phyloP scores from a whole-genome alignment of 2,888 invertebrate species.

The Leucophenga maculata region DNA sequence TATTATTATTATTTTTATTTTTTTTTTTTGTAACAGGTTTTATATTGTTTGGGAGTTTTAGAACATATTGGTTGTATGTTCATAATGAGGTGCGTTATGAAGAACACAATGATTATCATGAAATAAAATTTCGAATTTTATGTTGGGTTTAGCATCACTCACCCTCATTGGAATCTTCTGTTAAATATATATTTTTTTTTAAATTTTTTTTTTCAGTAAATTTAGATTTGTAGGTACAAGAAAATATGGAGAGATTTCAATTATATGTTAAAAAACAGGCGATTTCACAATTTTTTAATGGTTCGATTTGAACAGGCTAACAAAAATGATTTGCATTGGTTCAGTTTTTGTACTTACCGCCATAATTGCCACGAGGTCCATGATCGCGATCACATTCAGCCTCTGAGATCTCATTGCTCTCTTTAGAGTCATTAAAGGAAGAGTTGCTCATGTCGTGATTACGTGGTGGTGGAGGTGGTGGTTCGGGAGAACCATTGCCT shows the following conservation, averaged over 20 bases:
- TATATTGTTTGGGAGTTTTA: neutral
- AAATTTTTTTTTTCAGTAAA: constrained; percentile 32
- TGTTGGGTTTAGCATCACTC: constrained; percentile 59
- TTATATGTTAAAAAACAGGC: constrained; percentile 46
- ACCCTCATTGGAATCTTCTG: constrained; percentile 72
- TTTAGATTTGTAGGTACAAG: constrained; percentile 48
- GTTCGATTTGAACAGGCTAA: constrained; percentile 1
- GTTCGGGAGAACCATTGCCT: constrained; percentile 77
- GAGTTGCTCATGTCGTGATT: constrained; percentile 87
- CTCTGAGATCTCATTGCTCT: constrained; percentile 94
- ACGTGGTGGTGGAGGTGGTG: constrained; percentile 84
- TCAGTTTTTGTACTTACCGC: constrained; percentile 76
- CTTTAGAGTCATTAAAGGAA: constrained; percentile 93
- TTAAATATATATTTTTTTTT: constrained; percentile 38
- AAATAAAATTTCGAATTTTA: constrained; percentile 12
- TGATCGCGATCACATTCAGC: constrained; percentile 92
- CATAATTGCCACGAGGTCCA: constrained; percentile 84
- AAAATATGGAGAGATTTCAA: constrained; percentile 47
- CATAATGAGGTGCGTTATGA: constrained; percentile 27
- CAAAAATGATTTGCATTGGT: neutral
- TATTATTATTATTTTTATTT: too few species aligned
- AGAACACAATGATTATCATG: constrained; percentile 24
- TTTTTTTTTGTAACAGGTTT: neutral
- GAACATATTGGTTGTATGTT: neutral
- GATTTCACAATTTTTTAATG: constrained; percentile 30